Percentiles rank a stretch among this genome's conserved stretches.
Conservation (phyloP, 2,888 invertebrate genomes). For the Sinodicranocentrus sp. region DNA sequence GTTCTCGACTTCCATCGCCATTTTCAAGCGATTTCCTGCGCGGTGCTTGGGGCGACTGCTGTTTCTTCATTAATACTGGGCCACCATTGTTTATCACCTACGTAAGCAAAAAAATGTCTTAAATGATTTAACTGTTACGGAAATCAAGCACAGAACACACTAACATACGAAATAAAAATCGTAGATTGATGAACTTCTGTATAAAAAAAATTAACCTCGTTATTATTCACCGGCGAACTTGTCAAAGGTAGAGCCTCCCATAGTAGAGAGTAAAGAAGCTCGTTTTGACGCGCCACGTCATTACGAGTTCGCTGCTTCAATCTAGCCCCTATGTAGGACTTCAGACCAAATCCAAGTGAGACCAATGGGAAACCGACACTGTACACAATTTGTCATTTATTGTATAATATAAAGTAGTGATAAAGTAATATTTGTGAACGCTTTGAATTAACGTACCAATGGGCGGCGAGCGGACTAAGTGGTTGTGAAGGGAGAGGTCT, state of each 20-base stretch:
- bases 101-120: no score
- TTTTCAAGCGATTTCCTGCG: conserved; percentile 75
- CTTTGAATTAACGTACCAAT: no score
- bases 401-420: no score
- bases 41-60: conserved; percentile 72
- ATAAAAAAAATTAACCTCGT: conserved; percentile 65
- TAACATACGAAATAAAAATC: neutral
- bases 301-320: conserved; percentile 76
- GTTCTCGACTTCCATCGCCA: conserved; percentile 69
- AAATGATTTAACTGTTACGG: no score
- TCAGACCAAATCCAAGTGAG: conserved; percentile 77
- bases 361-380: conserved; percentile 77
- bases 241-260: conserved; percentile 76
- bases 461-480: conserved; percentile 76
- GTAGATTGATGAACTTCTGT: no score
- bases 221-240: conserved; percentile 75
- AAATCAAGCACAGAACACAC: conserved; percentile 16
- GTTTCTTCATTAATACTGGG: conserved; percentile 76
- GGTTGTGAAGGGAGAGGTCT: conserved; percentile 76
- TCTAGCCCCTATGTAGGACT: conserved; percentile 76
- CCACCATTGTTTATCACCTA: conserved; percentile 75
- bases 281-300: conserved; percentile 76
- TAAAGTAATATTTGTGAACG: no score
- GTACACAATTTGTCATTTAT: conserved; percentile 1
- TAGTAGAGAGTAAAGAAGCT: conserved; percentile 73